A percentile compares a stretch with the other conserved stretches of the same genome.
These are phyloP conservation scores for Phocoena sinus DNA, from an alignment of 2,113 vertebrate genomes.

Conservation along the genomic window DNA sequence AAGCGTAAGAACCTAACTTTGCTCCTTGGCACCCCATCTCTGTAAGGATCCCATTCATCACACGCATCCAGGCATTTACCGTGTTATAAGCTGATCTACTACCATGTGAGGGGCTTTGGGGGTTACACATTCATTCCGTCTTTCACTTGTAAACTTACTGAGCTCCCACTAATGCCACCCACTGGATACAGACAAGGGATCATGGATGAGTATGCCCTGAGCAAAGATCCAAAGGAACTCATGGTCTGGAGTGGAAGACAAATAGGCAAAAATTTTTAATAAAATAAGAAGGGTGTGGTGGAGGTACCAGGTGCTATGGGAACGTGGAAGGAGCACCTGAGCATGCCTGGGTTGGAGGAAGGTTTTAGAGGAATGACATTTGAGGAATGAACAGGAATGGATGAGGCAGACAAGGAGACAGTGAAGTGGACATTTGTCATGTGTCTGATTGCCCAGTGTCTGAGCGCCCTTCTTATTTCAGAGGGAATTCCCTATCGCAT, in stretches of 20 bases:
- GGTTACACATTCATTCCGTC: neutral
- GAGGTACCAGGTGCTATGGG: neutral
- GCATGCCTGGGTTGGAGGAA: neutral
- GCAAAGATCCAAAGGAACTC: neutral
- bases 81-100: neutral
- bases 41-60: neutral
- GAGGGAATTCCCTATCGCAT: neutral
- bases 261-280: neutral
- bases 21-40: neutral
- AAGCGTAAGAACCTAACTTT: neutral
- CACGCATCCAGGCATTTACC: neutral
- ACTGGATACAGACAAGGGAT: neutral
- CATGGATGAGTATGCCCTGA: neutral
- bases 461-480: neutral
- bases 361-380: neutral
- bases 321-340: neutral
- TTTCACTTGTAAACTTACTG: neutral
- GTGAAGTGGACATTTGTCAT: neutral
- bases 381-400: neutral
- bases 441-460: neutral
- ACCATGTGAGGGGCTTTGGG: accelerated
- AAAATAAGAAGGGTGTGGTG: neutral
- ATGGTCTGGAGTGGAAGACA: neutral
- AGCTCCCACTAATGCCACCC: neutral
- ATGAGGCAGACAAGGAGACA: neutral